A percentile compares a stretch with the other conserved stretches of the same genome.
phyloP scores from a whole-genome alignment of 2,888 invertebrate species.

The Nowickia ferox region DNA sequence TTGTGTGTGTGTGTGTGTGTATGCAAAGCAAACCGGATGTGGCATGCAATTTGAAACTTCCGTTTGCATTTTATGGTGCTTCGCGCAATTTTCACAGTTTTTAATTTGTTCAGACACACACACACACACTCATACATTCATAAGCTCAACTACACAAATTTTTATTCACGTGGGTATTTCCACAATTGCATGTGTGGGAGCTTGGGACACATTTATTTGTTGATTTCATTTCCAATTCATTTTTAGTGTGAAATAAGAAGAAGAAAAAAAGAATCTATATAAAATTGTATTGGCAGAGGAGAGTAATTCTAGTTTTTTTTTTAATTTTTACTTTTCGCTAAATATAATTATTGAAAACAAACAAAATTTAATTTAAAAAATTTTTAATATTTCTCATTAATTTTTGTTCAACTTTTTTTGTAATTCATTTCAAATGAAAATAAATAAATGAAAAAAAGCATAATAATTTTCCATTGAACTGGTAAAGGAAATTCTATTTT shows the following conservation, averaged over 20 bases:
- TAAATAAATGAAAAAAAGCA: neutral
- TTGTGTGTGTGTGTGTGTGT: conserved; percentile 52
- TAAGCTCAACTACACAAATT: conserved; percentile 14
- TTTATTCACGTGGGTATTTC: conserved; percentile 56
- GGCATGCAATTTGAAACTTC: conserved; percentile 72
- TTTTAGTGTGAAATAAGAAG: conserved; percentile 60
- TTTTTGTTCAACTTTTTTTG: neutral
- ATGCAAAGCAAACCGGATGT: conserved; percentile 70
- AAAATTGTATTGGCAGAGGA: conserved; percentile 20
- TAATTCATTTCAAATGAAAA: conserved; percentile 24
- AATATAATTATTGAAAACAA: conserved; percentile 70
- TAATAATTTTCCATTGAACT: neutral
- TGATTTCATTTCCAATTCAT: conserved; percentile 70
- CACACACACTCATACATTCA: conserved; percentile 21
- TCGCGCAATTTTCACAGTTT: conserved; percentile 70
- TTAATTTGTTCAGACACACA: conserved; percentile 64
- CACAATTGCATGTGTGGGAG: conserved; percentile 60
- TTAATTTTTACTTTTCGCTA: conserved; percentile 24
- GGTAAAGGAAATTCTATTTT: neutral
- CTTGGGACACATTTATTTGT: conserved; percentile 68
- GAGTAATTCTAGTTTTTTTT: conserved; percentile 31
- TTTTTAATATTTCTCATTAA: conserved; percentile 45
- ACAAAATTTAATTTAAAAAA: conserved; percentile 63
- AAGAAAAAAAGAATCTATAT: neutral
- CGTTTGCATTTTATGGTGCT: conserved; percentile 71